phyloP scores from a whole-genome alignment of 1,140 invertebrate species.

The Meloidogyne floridensis region DNA sequence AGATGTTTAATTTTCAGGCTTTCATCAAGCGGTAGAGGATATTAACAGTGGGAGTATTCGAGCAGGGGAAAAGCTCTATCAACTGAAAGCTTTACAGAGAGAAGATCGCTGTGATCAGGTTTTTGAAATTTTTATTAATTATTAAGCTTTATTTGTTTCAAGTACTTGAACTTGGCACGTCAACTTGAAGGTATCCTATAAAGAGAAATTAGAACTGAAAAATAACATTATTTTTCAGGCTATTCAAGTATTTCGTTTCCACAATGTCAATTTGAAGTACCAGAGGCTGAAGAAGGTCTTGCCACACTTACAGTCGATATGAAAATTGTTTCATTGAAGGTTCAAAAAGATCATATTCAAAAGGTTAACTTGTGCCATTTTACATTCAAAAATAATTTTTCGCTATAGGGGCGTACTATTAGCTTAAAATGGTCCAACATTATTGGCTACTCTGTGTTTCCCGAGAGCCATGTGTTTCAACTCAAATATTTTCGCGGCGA shows the following conservation, averaged over 20 bases:
- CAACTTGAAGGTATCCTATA: slow-evolving; percentile 24
- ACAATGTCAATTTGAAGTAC: slow-evolving; percentile 34
- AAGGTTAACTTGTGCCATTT: slow-evolving; percentile 30
- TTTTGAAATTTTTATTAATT: neutral
- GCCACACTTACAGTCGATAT: slow-evolving; percentile 39
- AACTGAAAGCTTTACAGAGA: slow-evolving; percentile 62
- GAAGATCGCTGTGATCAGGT: slow-evolving; percentile 55
- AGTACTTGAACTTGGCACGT: slow-evolving; percentile 47
- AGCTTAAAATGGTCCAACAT: slow-evolving; percentile 36
- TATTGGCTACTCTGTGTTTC: slow-evolving; percentile 33
- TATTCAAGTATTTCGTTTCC: slow-evolving; percentile 45
- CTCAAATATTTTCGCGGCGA: slow-evolving; percentile 28
- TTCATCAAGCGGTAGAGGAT: slow-evolving; percentile 60
- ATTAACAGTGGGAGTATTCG: slow-evolving; percentile 51
- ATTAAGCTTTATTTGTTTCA: slow-evolving; percentile 23
- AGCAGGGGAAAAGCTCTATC: slow-evolving; percentile 57
- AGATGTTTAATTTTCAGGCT: slow-evolving; percentile 32
- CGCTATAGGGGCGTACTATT: slow-evolving; percentile 41
- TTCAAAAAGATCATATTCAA: slow-evolving; percentile 38
- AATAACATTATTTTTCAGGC: slow-evolving; percentile 10
- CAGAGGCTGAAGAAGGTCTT: slow-evolving; percentile 38
- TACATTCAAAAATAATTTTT: neutral
- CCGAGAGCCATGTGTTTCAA: slow-evolving; percentile 38
- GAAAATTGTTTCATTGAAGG: slow-evolving; percentile 31
- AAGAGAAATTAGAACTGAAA: neutral